These are phyloP conservation scores for Harpegnathos saltator DNA, from an alignment of 1,140 invertebrate species.

Conservation along the genomic window DNA sequence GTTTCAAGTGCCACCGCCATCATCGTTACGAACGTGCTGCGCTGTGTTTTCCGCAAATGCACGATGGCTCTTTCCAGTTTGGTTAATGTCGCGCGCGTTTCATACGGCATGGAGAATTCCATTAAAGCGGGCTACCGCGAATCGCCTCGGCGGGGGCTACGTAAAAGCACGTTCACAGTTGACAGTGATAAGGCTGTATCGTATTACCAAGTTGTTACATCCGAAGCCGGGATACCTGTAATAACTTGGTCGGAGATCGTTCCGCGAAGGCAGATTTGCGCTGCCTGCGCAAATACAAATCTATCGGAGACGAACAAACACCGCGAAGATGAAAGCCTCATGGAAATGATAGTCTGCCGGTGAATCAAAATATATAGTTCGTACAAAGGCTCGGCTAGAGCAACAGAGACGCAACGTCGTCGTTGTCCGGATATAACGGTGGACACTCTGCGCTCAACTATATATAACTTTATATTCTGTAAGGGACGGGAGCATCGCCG, in stretches of 20 bases:
- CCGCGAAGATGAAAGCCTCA: slow-evolving; percentile 52
- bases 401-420: slow-evolving; percentile 28
- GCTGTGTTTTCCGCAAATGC: slow-evolving; percentile 8
- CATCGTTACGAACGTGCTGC: slow-evolving; percentile 58
- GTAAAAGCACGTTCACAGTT: slow-evolving; percentile 40
- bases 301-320: slow-evolving; percentile 49
- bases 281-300: slow-evolving; percentile 37
- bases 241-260: slow-evolving; percentile 58
- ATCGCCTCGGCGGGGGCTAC: neutral
- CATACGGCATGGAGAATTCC: slow-evolving; percentile 35
- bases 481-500: neutral
- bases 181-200: slow-evolving; percentile 39
- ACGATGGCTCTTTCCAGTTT: neutral
- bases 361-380: slow-evolving; percentile 53
- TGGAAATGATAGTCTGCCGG: slow-evolving; percentile 46
- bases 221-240: slow-evolving; percentile 46
- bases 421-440: neutral
- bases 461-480: slow-evolving; percentile 11
- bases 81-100: slow-evolving; percentile 29
- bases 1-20: slow-evolving; percentile 29
- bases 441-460: neutral
- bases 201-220: slow-evolving; percentile 56
- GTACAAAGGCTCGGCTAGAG: slow-evolving; percentile 32
- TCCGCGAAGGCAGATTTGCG: slow-evolving; percentile 30
- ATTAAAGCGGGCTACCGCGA: slow-evolving; percentile 26